Base-by-base conservation (phyloP, 1,140 invertebrate genomes). In the Neotoxoptera formosana region DNA sequence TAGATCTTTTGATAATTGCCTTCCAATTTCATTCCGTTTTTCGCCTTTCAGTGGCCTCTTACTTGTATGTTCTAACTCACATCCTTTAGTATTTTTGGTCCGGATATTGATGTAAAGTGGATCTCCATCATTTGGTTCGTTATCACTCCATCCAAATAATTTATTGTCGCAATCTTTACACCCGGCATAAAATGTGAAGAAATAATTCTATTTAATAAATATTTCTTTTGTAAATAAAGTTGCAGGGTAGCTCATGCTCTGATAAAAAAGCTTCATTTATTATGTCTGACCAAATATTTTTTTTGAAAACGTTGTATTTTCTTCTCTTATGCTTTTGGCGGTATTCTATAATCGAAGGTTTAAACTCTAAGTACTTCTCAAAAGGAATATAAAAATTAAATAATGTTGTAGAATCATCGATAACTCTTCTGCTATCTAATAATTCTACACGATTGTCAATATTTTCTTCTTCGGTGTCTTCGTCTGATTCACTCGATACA, bases 121-220 rank as follows among this genome's bases (percentile, higher is more conserved):
- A n/a, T 51, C 23, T 53, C 87, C 87, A 2, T 53, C 30, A 41
- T 34, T n/a, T 1, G 87, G 87, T 89, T 53, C 51, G 20, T 53
- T 89, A 1, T 53, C n/a, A 53, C 30, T 89, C 87, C 87, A 89
- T 53, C 87, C 87, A 51, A 34, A 41, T 89, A 89, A 23, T 48
- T 53, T 53, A 53, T 1, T 34, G 21, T 23, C 34, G 11, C 87
- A 89, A n/a, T 89, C 87, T 89, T 89, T 53, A 41, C 87, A 89
- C 34, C 21, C 36, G 51, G 48, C 48, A 21, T 89, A 1, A 53
- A 89, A 89, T 34, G 17, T 53, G 0, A 89, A 51, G 23, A 89
- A 89, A 48, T 53, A 34, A 36, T 36, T n/a, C n/a, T 48, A 89
- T 48, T 89, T 20, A 51, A 53, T 89, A 0, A 6, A 51, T 53